Base-by-base conservation (phyloP, 2,888 invertebrate genomes). In the Oligia strigilis region DNA sequence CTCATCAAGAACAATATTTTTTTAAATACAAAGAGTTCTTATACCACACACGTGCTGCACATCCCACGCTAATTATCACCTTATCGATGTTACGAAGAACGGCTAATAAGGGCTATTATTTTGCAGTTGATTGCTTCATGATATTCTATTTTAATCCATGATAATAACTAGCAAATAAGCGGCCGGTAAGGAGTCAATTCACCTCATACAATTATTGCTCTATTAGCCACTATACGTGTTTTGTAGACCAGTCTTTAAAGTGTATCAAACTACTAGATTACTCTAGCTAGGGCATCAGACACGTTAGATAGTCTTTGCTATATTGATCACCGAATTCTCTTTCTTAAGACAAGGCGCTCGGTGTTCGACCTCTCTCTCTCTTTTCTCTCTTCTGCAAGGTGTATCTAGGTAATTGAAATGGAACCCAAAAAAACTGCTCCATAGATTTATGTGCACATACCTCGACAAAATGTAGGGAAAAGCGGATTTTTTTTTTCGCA, bases 41-140 rank as follows among this genome's bases (percentile, higher is more conserved):
- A 17, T 71, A 81, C 8, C 58, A 29, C 19, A 66, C 81, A 81
- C 66, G 81, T 81, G 81, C 81, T 40, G 46, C 58, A 46, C 60
- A 60, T 85, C 81, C 72, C 81, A 81, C 72, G 85, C 36, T 72
- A 81, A 81, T 85, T 85, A 67, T 67, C 81, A 72, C 81, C 86
- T 66, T 49, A 55, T 46, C 60, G 60, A 81, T 66, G 23, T 29
- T 60, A 52, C 60, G 52, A 72, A 72, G 85, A 72, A 81, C 36
- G 60, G 13, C 72, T 85, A 81, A 85, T 66, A 58, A 55, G 65
- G 6, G 66, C 72, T 65, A 85, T 80, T 84, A 81, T 40, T 81
- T 66, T 81, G 58, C 72, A 71, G 29, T 62, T 81, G 85, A 81
- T 81, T 85, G 85, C 81, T 81, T 81, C 80, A 85, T 85, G 58